Base-by-base conservation (phyloP, 2,797 vertebrate species). In the Novumbra hubbsi region DNA sequence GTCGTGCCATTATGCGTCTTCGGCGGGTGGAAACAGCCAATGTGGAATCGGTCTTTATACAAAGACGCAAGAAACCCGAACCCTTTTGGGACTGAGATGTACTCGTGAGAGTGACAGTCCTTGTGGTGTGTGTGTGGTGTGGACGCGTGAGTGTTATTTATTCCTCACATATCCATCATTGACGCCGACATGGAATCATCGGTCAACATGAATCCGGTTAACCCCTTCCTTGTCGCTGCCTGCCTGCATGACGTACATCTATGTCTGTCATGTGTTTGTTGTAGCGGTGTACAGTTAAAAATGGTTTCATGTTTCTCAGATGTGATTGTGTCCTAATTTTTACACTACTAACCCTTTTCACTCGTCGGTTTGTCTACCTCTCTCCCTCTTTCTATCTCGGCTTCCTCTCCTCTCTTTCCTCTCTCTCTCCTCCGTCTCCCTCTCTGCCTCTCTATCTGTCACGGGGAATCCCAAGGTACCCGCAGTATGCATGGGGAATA, bases 121-220 rank as follows among this genome's bases (percentile, higher is more conserved):
- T 41, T 48, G 45, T 73, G 55, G 62, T 45, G 28, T 65, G 50
- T 76, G 30, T 71, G 17, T 81, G 21, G 4, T 55, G 64, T 67
- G 63, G 34, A 15, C 28, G 72, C 52, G 50, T 19, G 24, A 45
- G 32, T 63, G 34, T 66, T 30, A 28, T 63, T 63, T 30, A 17
- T 64, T 30, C 9, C 5, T 30, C 62, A 32, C 24, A 28, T 64
- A 15, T 30, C 27, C 12, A 24, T 28, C 27, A 30, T 64, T 64
- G 16, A 64, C 62, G 7, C 62, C 28, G 28, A 30, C 27, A 17
- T 65, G 28, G 63, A 30, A 30, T 65, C 63, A 65, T 17, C 28
- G n/a, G 2, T 32, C 5, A 38, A 8, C 14, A 57, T 48, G 6
- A 19, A 11, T 69, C 55, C 68, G 57, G 38, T 14, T 24, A 60